phyloP scores from a whole-genome alignment of 2,113 vertebrate species.

The Crotalus tigris region DNA sequence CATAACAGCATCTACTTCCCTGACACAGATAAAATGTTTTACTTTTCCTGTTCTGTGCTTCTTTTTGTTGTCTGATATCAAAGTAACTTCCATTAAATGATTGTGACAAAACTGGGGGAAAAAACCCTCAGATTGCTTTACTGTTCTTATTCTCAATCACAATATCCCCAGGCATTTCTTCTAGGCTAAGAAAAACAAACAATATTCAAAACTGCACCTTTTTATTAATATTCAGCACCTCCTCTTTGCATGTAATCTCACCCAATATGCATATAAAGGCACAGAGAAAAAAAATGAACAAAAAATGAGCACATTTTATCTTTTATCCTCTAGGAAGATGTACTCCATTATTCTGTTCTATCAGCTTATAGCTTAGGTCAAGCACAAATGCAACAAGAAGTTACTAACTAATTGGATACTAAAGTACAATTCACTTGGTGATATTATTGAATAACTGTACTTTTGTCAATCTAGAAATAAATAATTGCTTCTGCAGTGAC shows the following conservation, averaged over 20 bases:
- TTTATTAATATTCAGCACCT: slow-evolving; percentile 36
- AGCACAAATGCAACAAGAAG: slow-evolving; percentile 35
- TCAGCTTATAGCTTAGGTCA: slow-evolving; percentile 43
- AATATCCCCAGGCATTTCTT: slow-evolving; percentile 52
- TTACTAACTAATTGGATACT: background rate
- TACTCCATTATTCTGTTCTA: background rate
- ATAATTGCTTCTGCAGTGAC: background rate
- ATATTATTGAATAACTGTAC: background rate
- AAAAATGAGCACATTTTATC: slow-evolving; percentile 50
- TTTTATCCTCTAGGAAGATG: slow-evolving; percentile 32
- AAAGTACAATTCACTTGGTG: background rate
- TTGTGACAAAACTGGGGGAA: slow-evolving; percentile 50
- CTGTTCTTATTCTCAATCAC: slow-evolving; percentile 63
- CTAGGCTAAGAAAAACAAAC: slow-evolving; percentile 59
- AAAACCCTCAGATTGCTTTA: slow-evolving; percentile 45
- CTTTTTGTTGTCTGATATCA: slow-evolving; percentile 43
- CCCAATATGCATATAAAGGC: slow-evolving; percentile 42
- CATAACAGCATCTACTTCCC: slow-evolving; percentile 38
- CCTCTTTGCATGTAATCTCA: slow-evolving; percentile 47
- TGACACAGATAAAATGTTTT: slow-evolving; percentile 40
- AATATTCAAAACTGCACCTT: slow-evolving; percentile 60
- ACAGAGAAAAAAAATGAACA: slow-evolving; percentile 46
- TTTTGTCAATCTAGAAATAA: slow-evolving; percentile 3
- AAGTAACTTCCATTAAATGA: slow-evolving; percentile 58
- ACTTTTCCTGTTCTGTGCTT: slow-evolving; percentile 13